Evolutionary conservation across 2,113 vertebrate species (phyloP).

Genomic region (Chunga burmeisteri): DNA sequence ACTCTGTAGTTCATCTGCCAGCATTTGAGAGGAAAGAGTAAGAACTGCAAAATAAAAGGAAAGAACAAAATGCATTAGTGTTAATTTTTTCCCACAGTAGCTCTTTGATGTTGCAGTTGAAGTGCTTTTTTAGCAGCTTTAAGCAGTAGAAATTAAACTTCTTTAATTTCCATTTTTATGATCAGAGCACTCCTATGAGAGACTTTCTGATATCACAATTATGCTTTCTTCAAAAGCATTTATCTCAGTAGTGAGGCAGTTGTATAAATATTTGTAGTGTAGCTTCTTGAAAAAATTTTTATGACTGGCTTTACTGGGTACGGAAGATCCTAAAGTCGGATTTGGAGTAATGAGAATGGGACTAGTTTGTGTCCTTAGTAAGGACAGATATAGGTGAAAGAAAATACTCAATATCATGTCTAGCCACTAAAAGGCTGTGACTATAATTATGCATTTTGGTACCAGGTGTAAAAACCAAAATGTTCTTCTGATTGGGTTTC

Average conservation of each 20-base stretch:
- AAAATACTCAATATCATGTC: not conserved
- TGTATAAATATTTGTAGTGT: conserved; percentile 2
- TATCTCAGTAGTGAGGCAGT: not conserved
- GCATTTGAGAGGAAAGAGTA: not conserved
- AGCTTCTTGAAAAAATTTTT: not conserved
- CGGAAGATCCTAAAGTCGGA: not conserved
- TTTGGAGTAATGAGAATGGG: not conserved
- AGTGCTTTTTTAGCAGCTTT: conserved; percentile 26
- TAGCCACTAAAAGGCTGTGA: not conserved
- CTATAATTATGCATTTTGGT: not conserved
- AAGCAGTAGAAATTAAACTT: conserved; percentile 51
- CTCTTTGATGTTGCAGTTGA: conserved; percentile 45
- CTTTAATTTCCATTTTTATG: conserved; percentile 51
- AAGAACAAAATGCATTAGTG: not conserved
- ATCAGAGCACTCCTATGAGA: conserved; percentile 30
- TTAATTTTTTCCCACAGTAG: not conserved
- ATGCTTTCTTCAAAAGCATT: not conserved
- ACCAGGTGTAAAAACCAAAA: not conserved
- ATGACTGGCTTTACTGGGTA: not conserved
- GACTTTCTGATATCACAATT: conserved; percentile 10
- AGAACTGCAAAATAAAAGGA: not conserved
- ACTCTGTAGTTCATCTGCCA: not conserved
- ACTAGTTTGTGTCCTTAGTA: not conserved
- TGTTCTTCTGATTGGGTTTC: not conserved
- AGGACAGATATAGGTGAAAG: not conserved